A percentile compares a stretch with the other conserved stretches of the same genome.
phyloP scores from a whole-genome alignment of 2,888 invertebrate genomes.

The Micoletzkya japonica region DNA sequence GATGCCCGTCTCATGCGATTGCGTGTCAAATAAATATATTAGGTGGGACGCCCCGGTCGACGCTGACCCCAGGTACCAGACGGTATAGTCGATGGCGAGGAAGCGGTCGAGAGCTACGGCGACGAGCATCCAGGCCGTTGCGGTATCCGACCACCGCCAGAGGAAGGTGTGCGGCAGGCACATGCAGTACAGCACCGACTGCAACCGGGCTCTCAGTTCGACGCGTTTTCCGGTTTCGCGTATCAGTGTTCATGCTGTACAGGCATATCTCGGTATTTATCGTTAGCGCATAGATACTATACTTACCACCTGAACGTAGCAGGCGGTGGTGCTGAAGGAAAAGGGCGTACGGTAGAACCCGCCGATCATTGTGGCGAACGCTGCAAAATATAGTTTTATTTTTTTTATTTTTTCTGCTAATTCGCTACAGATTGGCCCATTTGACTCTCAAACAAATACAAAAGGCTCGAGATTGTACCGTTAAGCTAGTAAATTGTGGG shows the following conservation, averaged over 20 bases:
- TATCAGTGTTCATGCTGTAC: background rate
- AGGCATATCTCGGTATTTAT: background rate
- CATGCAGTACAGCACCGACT: conserved; percentile 19
- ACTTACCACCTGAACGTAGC: conserved; percentile 1
- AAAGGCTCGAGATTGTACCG: too few species aligned
- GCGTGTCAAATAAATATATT: too few species aligned
- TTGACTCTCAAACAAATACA: too few species aligned
- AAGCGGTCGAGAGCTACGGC: conserved; percentile 15
- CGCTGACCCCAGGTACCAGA: conserved; percentile 13
- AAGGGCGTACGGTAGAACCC: conserved; percentile 16
- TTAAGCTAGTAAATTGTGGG: too few species aligned
- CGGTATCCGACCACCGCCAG: conserved; percentile 26
- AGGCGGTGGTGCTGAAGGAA: conserved; percentile 17
- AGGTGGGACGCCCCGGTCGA: too few species aligned
- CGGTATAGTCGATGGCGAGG: conserved; percentile 10
- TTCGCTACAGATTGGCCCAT: too few species aligned
- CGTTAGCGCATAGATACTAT: background rate
- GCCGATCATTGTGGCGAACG: conserved; percentile 10
- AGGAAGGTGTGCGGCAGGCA: conserved; percentile 20
- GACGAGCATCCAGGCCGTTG: conserved; percentile 17
- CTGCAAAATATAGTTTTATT: too few species aligned
- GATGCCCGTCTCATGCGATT: too few species aligned
- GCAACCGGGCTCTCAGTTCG: background rate
- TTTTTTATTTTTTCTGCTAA: too few species aligned
- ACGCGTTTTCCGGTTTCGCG: background rate